Evolutionary conservation across 2,113 vertebrate genomes (phyloP).

Genomic region (Equus quagga): DNA sequence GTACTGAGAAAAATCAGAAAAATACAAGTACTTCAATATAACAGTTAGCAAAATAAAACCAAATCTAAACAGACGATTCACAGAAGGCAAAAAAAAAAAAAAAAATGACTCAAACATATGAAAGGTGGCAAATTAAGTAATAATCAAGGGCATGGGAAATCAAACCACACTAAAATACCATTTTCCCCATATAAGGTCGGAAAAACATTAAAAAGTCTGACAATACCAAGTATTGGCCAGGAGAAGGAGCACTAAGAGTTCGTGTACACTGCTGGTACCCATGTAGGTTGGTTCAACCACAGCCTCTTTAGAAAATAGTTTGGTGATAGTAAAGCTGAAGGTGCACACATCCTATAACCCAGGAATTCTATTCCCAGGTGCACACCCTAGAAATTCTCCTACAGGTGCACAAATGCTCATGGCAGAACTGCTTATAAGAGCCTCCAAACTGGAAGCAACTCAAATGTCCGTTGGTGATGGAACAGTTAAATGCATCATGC

Average conservation of each 20-base stretch:
- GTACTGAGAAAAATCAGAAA: not conserved
- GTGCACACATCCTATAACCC: not conserved
- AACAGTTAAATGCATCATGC: not conserved
- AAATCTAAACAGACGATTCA: not conserved
- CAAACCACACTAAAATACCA: not conserved
- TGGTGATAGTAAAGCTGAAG: not conserved
- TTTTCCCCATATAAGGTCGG: not conserved
- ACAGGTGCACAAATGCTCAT: not conserved
- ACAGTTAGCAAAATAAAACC: not conserved
- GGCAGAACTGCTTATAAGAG: not conserved
- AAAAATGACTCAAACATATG: not conserved
- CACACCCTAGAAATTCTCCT: not conserved
- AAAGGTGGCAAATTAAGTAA: not conserved
- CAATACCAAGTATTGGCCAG: not conserved
- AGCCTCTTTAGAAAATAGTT: not conserved
- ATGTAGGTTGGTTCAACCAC: not conserved
- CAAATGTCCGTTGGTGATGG: not conserved
- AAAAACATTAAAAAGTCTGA: not conserved
- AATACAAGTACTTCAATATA: not conserved
- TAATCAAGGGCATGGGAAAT: not conserved
- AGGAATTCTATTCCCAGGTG: not conserved
- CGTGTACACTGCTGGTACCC: not conserved
- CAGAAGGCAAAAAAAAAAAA: not conserved
- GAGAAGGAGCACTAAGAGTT: not conserved
- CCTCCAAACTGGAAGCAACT: not conserved